Evolutionary conservation across 2,797 vertebrate genomes (phyloP), one percentile per base, ranked within the genome.

Genomic region (Alcedo atthis): DNA sequence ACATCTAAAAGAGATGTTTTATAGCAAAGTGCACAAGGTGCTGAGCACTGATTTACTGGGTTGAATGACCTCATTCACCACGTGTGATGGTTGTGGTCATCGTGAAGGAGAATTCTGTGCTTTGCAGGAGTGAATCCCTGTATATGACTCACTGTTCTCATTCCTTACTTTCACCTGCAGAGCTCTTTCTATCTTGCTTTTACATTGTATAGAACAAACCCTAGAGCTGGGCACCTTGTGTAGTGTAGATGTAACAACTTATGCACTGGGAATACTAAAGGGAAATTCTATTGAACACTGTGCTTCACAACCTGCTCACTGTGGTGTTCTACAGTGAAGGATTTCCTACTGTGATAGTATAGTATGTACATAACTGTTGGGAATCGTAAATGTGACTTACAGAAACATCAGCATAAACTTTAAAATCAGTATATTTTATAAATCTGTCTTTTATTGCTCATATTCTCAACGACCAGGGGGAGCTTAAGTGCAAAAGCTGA

Each of bases 261-360:
- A 81, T 79, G 96, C 96, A 86, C 89, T 90, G 77, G 96, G 91
- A 87, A 85, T 95, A 90, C 94, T 76, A 91, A 97, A 96, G 95
- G 96, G 96, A 97, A 92, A 79, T 91, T 91, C 45, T 89, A 42
- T 82, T 85, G 61, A 96, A 91, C 97, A 97, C 97, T 97, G 97
- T 98, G 98, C 97, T 97, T 96, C 96, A 91, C 83, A 70, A 95
- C 74, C 94, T 85, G 96, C 79, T 96, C 97, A 97, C 97, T 97
- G 97, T 96, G 96, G 87, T 87, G 93, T 55, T 79, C 95, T 93
- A n/a, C 97, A 93, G 96, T 15, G 95, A 97, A 95, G 74, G 80
- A 46, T 76, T 89, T 91, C 90, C 96, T 97, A 95, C 97, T 97
- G 97, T 95, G 85, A 96, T 92, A 95, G 35, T 89, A 73, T 93